Evolutionary conservation across 2,797 vertebrate genomes (phyloP), one percentile per base, ranked within the genome.

Genomic region (Notoglanidium macrostoma): DNA sequence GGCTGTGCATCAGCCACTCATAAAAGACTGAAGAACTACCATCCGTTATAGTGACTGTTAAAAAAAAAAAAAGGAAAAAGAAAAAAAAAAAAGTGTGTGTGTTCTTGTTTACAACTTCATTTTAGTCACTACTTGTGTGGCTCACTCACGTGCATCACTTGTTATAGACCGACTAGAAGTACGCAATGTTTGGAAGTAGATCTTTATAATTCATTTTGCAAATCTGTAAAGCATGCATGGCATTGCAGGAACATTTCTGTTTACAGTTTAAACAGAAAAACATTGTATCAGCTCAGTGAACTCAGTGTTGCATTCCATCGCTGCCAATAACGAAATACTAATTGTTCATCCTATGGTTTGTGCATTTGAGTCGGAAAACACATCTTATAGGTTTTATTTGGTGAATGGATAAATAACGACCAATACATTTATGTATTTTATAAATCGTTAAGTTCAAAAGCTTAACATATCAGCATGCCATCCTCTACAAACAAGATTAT

Each of bases 1-100:
- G 67, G 78, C 17, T 85, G 76, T 92, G 68, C 76, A 23, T 85
- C 86, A 61, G 83, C 89, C 91, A 90, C 85, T 84, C 32, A 63
- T 17, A 63, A 84, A 83, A 63, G 73, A 67, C 35, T 68, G 29
- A 85, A 88, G 85, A 81, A 21, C 49, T 76, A 72, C 61, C 85
- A 74, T 72, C 55, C 29, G 86, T 74, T 84, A 51, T 23, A 85
- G 85, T 67, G 89, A 92, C 88, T 90, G 90, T 88, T 76, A 23
- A 21, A 23, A 46, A 46, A 23, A 67, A 67, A 68, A 11, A 23
- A 23, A 23, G 17, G 23, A 32, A 15, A 21, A 29, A n/a, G n/a
- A n/a, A 23, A 63, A 63, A 29, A 32, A 44, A 23, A 73, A 73
- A 12, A 6, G 17, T 73, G 12, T 14, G 21, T 63, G 7, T 55